Evolutionary conservation across 1,140 invertebrate species (phyloP), one percentile per base, ranked within the genome.

Genomic region (Bradysia coprophila): DNA sequence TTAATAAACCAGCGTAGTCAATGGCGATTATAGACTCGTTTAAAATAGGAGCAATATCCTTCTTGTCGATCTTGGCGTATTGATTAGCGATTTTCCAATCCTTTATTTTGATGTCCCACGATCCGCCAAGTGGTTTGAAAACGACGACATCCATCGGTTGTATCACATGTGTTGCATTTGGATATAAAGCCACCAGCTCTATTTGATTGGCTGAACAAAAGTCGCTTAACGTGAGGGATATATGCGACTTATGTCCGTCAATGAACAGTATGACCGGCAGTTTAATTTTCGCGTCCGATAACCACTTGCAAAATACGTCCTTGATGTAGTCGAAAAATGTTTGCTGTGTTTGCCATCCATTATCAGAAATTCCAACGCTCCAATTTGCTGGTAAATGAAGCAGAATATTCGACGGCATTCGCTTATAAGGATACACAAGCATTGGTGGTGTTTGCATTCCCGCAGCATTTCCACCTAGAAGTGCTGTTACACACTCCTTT

Each of bases 101-200:
- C 11, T 38, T 36, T 10, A 57, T 46, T 36, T 37, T 43, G 31
- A 47, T 50, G 33, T 46, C 51, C 46, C 51, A 57, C 8, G 37
- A 33, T 21, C n/a, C 15, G 51, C 62, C 61, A 8, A 55, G 38
- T n/a, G 59, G 53, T 15, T 45, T 32, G 43, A 63, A 63, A 18
- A 62, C 48, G 6, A 53, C 43, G 2, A 65, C 56, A 49, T 64
- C 63, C 23, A 54, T 39, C 10, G 63, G 63, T 48, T 65, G 62
- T 4, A 62, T 38, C 13, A 65, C 53, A 43, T 64, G 60, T 5
- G 58, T 65, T 4, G 57, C 47, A 48, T 66, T 66, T n/a, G 61
- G 61, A 24, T 51, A 54, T 3, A 66, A 44, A 8, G 55, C 51
- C 9, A 64, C 42, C 20, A 65, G 43, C 16, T 55, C 43, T 15